Evolutionary conservation across 2,888 invertebrate genomes (phyloP).

Genomic region (Thecophora atra): DNA sequence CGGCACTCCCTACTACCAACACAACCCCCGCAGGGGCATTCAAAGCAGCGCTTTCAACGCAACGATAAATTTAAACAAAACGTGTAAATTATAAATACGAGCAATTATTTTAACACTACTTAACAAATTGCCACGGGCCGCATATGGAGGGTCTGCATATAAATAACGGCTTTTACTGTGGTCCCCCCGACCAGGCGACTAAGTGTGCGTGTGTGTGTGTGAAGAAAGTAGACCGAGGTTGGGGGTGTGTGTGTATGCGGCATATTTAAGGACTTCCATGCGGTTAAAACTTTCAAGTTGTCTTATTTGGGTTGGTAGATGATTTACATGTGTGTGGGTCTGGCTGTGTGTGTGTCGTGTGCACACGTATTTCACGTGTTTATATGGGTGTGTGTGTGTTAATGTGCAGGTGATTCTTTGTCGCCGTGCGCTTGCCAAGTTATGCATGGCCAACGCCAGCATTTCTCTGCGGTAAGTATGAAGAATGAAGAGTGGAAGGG

Average conservation of each 20-base stretch:
- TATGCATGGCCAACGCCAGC: neutral
- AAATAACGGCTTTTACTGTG: slow-evolving; percentile 45
- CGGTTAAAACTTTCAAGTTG: slow-evolving; percentile 43
- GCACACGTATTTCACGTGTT: too few species aligned
- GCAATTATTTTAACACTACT: slow-evolving; percentile 68
- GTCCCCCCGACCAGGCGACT: neutral
- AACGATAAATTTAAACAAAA: slow-evolving; percentile 65
- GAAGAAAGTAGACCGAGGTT: neutral
- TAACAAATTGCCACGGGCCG: slow-evolving; percentile 67
- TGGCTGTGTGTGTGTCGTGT: neutral
- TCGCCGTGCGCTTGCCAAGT: neutral
- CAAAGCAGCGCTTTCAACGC: slow-evolving; percentile 52
- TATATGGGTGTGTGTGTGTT: too few species aligned
- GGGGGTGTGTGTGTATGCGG: slow-evolving; percentile 11
- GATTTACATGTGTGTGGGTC: neutral
- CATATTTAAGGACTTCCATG: slow-evolving; percentile 40
- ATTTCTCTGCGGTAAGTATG: too few species aligned
- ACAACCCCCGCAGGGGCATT: neutral
- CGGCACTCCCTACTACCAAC: neutral
- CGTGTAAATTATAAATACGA: slow-evolving; percentile 67
- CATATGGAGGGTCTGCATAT: slow-evolving; percentile 65
- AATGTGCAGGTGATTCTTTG: too few species aligned
- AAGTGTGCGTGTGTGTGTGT: slow-evolving; percentile 25
- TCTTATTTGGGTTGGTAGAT: slow-evolving; percentile 1
- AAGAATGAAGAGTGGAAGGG: too few species aligned